phyloP scores from a whole-genome alignment of 1,140 invertebrate species.

The Leptoteleia sp. region DNA sequence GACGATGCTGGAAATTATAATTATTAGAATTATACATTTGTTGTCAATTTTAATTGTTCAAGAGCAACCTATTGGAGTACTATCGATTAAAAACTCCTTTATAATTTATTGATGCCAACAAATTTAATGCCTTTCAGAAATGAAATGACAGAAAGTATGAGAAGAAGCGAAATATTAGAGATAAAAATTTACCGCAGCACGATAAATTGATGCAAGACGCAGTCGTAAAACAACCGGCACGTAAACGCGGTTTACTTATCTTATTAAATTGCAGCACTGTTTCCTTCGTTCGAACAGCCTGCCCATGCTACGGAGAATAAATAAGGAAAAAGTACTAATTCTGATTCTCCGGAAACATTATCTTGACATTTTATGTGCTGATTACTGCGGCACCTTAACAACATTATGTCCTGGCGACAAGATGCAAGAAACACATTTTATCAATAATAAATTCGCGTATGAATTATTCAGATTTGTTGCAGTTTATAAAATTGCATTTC shows the following conservation, averaged over 20 bases:
- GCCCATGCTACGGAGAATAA: conserved; percentile 23
- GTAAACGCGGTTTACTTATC: conserved; percentile 63
- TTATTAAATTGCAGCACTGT: conserved; percentile 58
- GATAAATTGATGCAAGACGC: conserved; percentile 63
- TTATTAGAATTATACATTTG: too few species aligned
- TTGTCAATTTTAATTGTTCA: too few species aligned
- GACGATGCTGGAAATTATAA: too few species aligned
- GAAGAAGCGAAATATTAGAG: conserved; percentile 34
- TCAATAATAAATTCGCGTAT: conserved; percentile 32
- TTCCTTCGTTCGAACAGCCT: conserved; percentile 37
- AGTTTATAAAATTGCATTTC: neutral
- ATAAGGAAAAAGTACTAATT: conserved; percentile 61
- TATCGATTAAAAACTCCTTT: too few species aligned
- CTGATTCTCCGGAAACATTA: conserved; percentile 53
- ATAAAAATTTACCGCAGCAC: conserved; percentile 45
- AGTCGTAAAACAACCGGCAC: conserved; percentile 69
- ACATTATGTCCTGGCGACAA: conserved; percentile 49
- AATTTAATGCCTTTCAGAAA: conserved; percentile 3
- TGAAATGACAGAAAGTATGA: conserved; percentile 29
- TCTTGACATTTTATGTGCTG: conserved; percentile 59
- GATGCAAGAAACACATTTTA: conserved; percentile 48
- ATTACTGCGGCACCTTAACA: conserved; percentile 51
- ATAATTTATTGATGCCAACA: too few species aligned
- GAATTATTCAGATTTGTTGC: conserved; percentile 36
- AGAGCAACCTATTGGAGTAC: too few species aligned